phyloP scores from a whole-genome alignment of 2,113 vertebrate genomes.

The Isichthys henryi region DNA sequence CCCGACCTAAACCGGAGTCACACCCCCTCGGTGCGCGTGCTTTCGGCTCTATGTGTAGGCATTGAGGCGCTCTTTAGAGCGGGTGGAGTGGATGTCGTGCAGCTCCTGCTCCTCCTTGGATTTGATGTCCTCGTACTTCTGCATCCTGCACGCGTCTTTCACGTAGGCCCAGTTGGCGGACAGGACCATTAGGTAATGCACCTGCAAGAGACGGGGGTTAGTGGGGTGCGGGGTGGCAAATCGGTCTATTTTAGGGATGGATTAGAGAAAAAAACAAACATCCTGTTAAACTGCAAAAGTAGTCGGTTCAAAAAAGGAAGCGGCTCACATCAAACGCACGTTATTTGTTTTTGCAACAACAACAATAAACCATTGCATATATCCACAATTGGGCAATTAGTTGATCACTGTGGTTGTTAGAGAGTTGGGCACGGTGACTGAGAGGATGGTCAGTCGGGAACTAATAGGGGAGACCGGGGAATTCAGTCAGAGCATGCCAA shows the following conservation, averaged over 20 bases:
- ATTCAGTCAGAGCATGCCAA: not conserved
- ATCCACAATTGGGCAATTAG: not conserved
- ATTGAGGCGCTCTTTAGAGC: slow-evolving; percentile 88
- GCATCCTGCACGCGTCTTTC: slow-evolving; percentile 97
- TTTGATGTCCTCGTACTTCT: slow-evolving; percentile 98
- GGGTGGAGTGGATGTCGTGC: slow-evolving; percentile 77
- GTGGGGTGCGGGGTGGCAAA: not conserved
- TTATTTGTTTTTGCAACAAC: not conserved
- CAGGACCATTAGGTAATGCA: slow-evolving; percentile 98
- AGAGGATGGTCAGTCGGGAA: not conserved
- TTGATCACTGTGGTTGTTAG: not conserved
- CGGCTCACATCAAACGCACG: not conserved
- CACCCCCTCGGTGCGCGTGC: not conserved
- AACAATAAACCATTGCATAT: not conserved
- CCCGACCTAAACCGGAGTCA: slow-evolving; percentile 21
- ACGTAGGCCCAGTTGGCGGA: slow-evolving; percentile 99
- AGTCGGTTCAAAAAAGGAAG: not conserved
- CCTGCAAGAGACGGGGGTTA: slow-evolving; percentile 59
- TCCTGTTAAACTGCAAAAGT: not conserved
- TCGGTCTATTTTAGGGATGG: not conserved
- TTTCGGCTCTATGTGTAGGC: slow-evolving; percentile 82
- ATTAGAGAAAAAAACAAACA: not conserved
- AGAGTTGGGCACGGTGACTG: not conserved
- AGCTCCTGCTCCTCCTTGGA: slow-evolving; percentile 99
- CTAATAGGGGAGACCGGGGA: not conserved